Evolutionary conservation across 2,797 vertebrate genomes (phyloP).

Genomic region (Macroramphosus scolopax): DNA sequence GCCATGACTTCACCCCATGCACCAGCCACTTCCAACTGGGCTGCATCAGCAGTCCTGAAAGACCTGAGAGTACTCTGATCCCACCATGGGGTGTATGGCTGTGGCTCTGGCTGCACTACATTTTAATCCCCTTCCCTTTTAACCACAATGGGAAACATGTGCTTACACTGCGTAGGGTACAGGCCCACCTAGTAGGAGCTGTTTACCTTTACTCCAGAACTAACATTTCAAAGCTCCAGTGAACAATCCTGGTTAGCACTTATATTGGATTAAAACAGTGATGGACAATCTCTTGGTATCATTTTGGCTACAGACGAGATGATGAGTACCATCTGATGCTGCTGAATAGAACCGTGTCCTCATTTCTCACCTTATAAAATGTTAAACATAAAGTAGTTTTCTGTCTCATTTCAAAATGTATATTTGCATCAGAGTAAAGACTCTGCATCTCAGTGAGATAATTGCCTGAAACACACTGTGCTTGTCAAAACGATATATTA

Average conservation of each 20-base stretch:
- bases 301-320: slow-evolving; percentile 25
- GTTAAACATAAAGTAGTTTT: too few species aligned
- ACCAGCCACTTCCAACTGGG: slow-evolving; percentile 49
- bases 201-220: slow-evolving; percentile 73
- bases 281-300: slow-evolving; percentile 20
- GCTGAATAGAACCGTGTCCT: too few species aligned
- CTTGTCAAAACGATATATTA: slow-evolving; percentile 37
- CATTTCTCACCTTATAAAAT: too few species aligned
- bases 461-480: slow-evolving; percentile 23
- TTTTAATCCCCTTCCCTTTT: slow-evolving; percentile 77
- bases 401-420: too few species aligned
- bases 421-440: too few species aligned
- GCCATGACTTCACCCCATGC: slow-evolving; percentile 29
- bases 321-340: slow-evolving; percentile 2
- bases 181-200: slow-evolving; percentile 74
- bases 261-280: slow-evolving; percentile 20
- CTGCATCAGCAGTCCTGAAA: slow-evolving; percentile 70
- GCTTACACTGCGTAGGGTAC: slow-evolving; percentile 67
- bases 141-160: slow-evolving; percentile 82
- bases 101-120: slow-evolving; percentile 63
- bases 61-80: slow-evolving; percentile 69
- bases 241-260: slow-evolving; percentile 47
- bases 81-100: slow-evolving; percentile 70
- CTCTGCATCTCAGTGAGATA: slow-evolving; percentile 20
- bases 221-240: slow-evolving; percentile 67